phyloP scores from a whole-genome alignment of 2,888 invertebrate genomes.

The Hyposoter didymator region DNA sequence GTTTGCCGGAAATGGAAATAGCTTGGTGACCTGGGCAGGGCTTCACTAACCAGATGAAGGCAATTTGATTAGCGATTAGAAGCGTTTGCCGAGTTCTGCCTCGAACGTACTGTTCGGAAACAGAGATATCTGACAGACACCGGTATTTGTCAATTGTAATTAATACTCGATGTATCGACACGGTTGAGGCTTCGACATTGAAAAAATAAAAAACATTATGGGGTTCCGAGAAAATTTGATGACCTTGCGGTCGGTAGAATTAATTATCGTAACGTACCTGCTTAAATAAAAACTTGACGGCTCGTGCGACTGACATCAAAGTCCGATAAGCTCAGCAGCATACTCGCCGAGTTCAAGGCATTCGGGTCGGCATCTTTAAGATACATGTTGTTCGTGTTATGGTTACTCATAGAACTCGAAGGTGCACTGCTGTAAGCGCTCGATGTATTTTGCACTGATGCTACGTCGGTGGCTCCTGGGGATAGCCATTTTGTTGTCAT shows the following conservation, averaged over 20 bases:
- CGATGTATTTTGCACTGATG: slow-evolving; percentile 82
- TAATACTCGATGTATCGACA: not conserved
- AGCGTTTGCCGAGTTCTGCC: slow-evolving; percentile 53
- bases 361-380: slow-evolving; percentile 78
- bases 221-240: not conserved
- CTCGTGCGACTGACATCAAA: slow-evolving; percentile 82
- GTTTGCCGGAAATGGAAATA: slow-evolving; percentile 68
- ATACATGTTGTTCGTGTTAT: slow-evolving; percentile 79
- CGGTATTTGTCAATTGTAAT: not conserved
- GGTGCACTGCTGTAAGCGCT: slow-evolving; percentile 83
- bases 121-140: slow-evolving; percentile 36
- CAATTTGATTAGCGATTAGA: slow-evolving; percentile 80
- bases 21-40: slow-evolving; percentile 72
- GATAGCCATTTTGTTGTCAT: slow-evolving; percentile 81
- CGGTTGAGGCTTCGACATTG: not conserved
- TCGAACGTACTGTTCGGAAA: slow-evolving; percentile 34
- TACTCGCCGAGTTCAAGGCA: slow-evolving; percentile 80
- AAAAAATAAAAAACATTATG: not conserved
- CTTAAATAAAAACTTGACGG: slow-evolving; percentile 81
- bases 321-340: slow-evolving; percentile 81
- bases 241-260: not conserved
- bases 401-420: slow-evolving; percentile 83
- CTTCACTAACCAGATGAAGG: slow-evolving; percentile 82
- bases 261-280: slow-evolving; percentile 28
- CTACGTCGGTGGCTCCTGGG: slow-evolving; percentile 79